These are phyloP conservation scores for Punctoribates punctum DNA, from an alignment of 2,888 invertebrate species.

Conservation along the genomic window DNA sequence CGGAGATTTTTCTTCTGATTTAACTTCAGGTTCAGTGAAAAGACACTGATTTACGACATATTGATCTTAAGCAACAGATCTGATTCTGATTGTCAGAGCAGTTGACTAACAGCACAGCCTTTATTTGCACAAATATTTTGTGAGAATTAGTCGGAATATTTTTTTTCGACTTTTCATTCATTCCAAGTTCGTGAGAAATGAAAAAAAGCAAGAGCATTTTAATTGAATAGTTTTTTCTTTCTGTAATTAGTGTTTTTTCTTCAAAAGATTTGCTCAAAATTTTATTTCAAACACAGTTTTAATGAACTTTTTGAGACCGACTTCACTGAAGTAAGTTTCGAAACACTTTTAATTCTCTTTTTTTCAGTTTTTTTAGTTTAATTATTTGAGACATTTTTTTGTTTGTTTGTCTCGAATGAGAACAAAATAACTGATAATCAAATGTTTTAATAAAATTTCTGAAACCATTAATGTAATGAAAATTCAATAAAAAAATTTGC, in stretches of 20 bases:
- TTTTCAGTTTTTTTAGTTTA: not conserved
- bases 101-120: not conserved
- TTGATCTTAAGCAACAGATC: not conserved
- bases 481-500: too few species aligned
- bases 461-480: too few species aligned
- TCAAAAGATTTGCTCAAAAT: too few species aligned
- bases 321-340: not conserved
- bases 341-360: not conserved
- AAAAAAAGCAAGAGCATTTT: not conserved
- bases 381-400: too few species aligned
- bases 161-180: too few species aligned
- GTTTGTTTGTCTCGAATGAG: too few species aligned
- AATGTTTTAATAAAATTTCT: too few species aligned
- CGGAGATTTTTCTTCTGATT: too few species aligned
- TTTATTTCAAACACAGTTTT: not conserved
- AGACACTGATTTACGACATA: not conserved
- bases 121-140: not conserved
- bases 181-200: not conserved
- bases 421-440: too few species aligned
- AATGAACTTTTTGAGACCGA: not conserved
- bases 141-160: not conserved
- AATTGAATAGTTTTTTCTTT: not conserved
- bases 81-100: too few species aligned
- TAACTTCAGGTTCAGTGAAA: too few species aligned
- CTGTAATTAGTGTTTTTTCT: not conserved